Conservation (phyloP, 2,113 vertebrate species). For the Mustela lutreola region DNA sequence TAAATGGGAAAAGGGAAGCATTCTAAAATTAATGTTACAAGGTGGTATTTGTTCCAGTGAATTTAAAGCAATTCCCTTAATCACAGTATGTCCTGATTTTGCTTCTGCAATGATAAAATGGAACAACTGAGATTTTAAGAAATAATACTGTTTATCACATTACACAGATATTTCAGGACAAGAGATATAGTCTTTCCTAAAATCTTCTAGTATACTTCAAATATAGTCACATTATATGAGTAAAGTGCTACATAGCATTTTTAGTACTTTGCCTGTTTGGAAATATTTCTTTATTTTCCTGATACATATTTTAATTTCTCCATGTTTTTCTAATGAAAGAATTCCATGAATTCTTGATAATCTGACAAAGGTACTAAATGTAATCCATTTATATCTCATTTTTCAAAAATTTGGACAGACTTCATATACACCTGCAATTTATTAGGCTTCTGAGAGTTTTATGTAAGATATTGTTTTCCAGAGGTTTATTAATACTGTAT, state of each 20-base stretch:
- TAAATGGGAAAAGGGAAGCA: conserved; percentile 59
- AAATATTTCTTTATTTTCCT: not conserved
- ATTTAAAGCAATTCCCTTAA: conserved; percentile 69
- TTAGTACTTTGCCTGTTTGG: not conserved
- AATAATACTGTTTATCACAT: conserved; percentile 46
- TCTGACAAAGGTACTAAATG: not conserved
- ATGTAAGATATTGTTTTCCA: not conserved
- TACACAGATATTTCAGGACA: conserved; percentile 24
- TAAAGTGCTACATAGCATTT: not conserved
- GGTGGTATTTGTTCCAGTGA: conserved; percentile 60
- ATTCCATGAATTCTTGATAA: not conserved
- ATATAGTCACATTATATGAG: not conserved
- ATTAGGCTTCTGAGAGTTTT: not conserved
- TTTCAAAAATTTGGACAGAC: conserved; percentile 28
- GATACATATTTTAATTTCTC: not conserved
- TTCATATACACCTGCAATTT: not conserved
- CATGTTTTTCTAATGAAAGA: not conserved
- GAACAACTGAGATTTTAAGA: conserved; percentile 41
- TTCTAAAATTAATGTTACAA: conserved; percentile 74
- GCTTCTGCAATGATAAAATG: not conserved
- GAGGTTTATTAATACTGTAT: not conserved
- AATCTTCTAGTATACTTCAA: not conserved
- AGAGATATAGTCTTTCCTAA: not conserved
- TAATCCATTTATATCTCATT: not conserved
- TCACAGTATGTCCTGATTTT: conserved; percentile 62